These are phyloP conservation scores for Hestina assimilis DNA, from an alignment of 1,140 invertebrate genomes.

Conservation along the genomic window DNA sequence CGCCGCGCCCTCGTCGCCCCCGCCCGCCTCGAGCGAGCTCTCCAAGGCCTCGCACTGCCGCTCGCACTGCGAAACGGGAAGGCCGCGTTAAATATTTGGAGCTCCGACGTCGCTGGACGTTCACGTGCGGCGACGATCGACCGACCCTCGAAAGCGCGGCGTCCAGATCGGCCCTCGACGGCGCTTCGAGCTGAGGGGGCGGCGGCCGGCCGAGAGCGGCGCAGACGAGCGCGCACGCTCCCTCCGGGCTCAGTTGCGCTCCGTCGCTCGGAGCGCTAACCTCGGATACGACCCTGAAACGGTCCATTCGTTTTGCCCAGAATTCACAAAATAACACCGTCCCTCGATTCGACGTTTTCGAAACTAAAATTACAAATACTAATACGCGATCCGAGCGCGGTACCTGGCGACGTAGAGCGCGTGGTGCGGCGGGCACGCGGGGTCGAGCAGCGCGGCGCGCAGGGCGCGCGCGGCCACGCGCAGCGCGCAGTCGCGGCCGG, in stretches of 20 bases:
- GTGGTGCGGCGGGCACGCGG: conserved; percentile 12
- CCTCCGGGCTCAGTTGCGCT: conserved; percentile 7
- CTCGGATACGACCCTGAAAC: conserved; percentile 4
- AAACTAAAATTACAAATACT: too few species aligned
- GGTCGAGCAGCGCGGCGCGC: conserved; percentile 26
- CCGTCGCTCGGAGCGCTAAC: conserved; percentile 9
- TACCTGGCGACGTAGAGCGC: conserved; percentile 34
- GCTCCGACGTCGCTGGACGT: neutral
- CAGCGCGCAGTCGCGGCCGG: conserved; percentile 10
- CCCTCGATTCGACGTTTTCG: too few species aligned
- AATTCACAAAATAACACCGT: too few species aligned
- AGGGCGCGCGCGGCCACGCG: conserved; percentile 21
- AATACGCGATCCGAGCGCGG: neutral
- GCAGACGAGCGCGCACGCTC: conserved; percentile 27
- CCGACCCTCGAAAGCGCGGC: conserved; percentile 5
- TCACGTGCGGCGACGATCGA: neutral
- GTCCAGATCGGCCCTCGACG: neutral
- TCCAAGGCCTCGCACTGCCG: conserved; percentile 10
- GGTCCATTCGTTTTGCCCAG: too few species aligned
- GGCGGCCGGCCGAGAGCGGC: conserved; percentile 22
- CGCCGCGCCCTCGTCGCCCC: neutral
- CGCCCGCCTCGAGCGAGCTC: conserved; percentile 3
- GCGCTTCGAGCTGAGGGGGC: neutral
- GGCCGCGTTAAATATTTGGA: neutral
- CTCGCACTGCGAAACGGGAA: conserved; percentile 5